phyloP scores from a whole-genome alignment of 2,888 invertebrate species.

The Sclerodermus sp. region DNA sequence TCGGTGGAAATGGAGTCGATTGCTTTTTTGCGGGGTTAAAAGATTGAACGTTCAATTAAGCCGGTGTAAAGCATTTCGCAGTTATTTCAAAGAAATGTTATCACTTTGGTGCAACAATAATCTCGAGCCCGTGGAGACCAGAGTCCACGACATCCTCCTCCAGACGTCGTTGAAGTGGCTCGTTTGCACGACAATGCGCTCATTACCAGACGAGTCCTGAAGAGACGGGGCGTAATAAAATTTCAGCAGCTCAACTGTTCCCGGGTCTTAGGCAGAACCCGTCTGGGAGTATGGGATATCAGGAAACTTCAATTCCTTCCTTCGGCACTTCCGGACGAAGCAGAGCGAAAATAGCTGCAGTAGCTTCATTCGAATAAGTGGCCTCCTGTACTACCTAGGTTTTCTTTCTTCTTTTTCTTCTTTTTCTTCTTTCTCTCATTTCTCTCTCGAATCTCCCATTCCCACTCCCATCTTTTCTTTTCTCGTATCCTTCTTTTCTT shows the following conservation, averaged over 20 bases:
- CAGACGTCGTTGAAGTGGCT: slow-evolving; percentile 1
- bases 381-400: slow-evolving; percentile 22
- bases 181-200: slow-evolving; percentile 35
- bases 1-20: no score
- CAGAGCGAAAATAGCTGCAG: slow-evolving; percentile 14
- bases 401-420: slow-evolving; percentile 59
- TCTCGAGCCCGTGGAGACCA: neutral
- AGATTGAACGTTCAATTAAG: no score
- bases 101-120: no score
- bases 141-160: slow-evolving; percentile 1
- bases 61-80: no score
- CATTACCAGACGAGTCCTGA: slow-evolving; percentile 23
- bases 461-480: no score
- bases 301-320: slow-evolving; percentile 36
- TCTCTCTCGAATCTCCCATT: no score
- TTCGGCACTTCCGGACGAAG: slow-evolving; percentile 22
- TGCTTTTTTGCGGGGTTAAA: no score
- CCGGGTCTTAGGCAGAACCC: slow-evolving; percentile 5
- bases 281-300: slow-evolving; percentile 17
- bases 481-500: no score
- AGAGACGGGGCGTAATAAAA: slow-evolving; percentile 24
- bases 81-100: no score
- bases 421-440: slow-evolving; percentile 20
- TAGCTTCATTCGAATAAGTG: slow-evolving; percentile 45
- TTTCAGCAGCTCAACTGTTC: slow-evolving; percentile 14